Evolutionary conservation across 2,888 invertebrate genomes (phyloP).

Genomic region (Pterostichus madidus): DNA sequence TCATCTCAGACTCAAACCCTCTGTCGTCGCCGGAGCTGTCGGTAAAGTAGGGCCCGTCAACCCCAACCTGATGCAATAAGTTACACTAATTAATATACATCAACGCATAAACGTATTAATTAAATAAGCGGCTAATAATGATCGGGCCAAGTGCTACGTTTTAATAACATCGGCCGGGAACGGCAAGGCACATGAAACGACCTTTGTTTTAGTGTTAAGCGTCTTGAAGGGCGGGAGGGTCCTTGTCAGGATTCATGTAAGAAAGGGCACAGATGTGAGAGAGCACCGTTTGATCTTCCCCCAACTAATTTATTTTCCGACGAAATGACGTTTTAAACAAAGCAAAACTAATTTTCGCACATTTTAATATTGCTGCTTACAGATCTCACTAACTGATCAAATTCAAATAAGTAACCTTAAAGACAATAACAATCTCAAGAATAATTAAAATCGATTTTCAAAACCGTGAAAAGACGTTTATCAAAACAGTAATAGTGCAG

Average conservation of each 20-base stretch:
- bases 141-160: constrained; percentile 76
- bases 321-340: constrained; percentile 39
- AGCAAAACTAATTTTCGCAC: constrained; percentile 32
- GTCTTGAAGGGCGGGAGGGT: constrained; percentile 7
- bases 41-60: constrained; percentile 25
- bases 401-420: too few species aligned
- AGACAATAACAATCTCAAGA: too few species aligned
- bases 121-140: constrained; percentile 77
- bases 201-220: constrained; percentile 62
- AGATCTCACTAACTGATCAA: too few species aligned
- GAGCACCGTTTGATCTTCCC: constrained; percentile 40
- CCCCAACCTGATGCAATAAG: constrained; percentile 72
- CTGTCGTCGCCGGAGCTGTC: constrained; percentile 26
- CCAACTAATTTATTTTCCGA: constrained; percentile 40
- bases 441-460: too few species aligned
- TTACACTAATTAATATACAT: constrained; percentile 78
- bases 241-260: constrained; percentile 62
- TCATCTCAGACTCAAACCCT: constrained; percentile 21
- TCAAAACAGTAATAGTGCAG: too few species aligned
- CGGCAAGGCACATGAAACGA: constrained; percentile 19
- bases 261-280: constrained; percentile 55
- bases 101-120: constrained; percentile 78
- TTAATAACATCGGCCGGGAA: constrained; percentile 54
- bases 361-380: constrained; percentile 11
- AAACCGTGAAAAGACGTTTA: too few species aligned